phyloP scores from a whole-genome alignment of 2,113 vertebrate genomes.

The Hippocampus mohnikei region DNA sequence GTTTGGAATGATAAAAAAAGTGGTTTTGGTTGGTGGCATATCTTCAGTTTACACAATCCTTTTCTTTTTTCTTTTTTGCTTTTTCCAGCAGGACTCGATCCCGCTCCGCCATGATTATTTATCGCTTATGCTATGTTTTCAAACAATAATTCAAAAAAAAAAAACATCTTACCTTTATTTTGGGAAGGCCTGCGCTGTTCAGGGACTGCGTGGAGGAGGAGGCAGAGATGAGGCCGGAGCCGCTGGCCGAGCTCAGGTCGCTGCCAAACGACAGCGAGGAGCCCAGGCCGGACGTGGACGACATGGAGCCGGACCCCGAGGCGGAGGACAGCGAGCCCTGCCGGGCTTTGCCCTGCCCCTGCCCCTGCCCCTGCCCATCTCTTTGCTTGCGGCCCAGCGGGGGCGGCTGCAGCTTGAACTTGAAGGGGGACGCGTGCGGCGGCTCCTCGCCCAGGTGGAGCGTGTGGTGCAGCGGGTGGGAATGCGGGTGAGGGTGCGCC shows the following conservation, averaged over 20 bases:
- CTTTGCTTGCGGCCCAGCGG: slow-evolving; percentile 81
- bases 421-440: slow-evolving; percentile 78
- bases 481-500: slow-evolving; percentile 59
- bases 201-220: slow-evolving; percentile 74
- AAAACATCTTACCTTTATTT: slow-evolving; percentile 76
- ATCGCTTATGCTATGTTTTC: too few species aligned
- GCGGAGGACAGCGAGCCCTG: slow-evolving; percentile 67
- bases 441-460: slow-evolving; percentile 72
- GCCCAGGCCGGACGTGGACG: slow-evolving; percentile 70
- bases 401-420: slow-evolving; percentile 90
- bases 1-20: too few species aligned
- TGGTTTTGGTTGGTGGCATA: too few species aligned
- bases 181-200: slow-evolving; percentile 77
- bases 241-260: slow-evolving; percentile 72
- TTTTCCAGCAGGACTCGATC: too few species aligned
- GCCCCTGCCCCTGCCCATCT: slow-evolving; percentile 67
- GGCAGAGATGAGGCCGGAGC: slow-evolving; percentile 70
- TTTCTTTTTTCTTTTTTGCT: too few species aligned
- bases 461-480: slow-evolving; percentile 62
- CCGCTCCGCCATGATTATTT: too few species aligned
- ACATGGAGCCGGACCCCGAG: slow-evolving; percentile 65
- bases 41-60: too few species aligned
- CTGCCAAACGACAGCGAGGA: slow-evolving; percentile 75
- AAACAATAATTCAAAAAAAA: too few species aligned
- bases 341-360: slow-evolving; percentile 55